Percentiles rank a stretch among this genome's conserved stretches.
Evolutionary conservation across 2,113 vertebrate genomes (phyloP).

Genomic region (Bos taurus): DNA sequence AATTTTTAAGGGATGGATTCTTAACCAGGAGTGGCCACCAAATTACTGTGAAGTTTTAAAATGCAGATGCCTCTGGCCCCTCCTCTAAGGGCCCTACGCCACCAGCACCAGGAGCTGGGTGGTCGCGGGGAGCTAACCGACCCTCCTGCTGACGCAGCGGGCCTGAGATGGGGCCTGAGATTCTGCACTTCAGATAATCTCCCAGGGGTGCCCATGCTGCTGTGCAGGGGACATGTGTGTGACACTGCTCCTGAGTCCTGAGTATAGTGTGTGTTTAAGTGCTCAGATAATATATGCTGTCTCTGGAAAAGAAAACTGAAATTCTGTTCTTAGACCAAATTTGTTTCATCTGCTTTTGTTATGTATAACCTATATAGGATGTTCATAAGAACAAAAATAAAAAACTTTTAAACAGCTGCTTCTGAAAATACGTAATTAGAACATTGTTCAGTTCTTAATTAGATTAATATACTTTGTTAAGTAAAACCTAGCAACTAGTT

Average conservation of each 20-base stretch:
- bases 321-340: slow-evolving; percentile 41
- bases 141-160: background rate
- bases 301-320: background rate
- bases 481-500: slow-evolving; percentile 12
- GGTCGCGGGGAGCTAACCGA: background rate
- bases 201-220: background rate
- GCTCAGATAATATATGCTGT: fast-evolving
- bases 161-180: background rate
- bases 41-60: background rate
- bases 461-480: background rate
- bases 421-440: background rate
- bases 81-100: background rate
- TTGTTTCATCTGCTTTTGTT: slow-evolving; percentile 61
- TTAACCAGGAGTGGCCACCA: background rate
- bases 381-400: background rate
- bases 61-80: background rate
- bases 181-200: background rate
- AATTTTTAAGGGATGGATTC: background rate
- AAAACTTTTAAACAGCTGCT: slow-evolving; percentile 33
- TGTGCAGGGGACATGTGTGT: background rate
- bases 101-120: background rate
- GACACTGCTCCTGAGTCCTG: background rate
- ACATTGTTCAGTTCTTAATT: background rate
- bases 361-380: slow-evolving; percentile 44
- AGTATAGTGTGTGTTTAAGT: background rate